Evolutionary conservation across 2,888 invertebrate species (phyloP).

Genomic region (Conops quadrifasciatus): DNA sequence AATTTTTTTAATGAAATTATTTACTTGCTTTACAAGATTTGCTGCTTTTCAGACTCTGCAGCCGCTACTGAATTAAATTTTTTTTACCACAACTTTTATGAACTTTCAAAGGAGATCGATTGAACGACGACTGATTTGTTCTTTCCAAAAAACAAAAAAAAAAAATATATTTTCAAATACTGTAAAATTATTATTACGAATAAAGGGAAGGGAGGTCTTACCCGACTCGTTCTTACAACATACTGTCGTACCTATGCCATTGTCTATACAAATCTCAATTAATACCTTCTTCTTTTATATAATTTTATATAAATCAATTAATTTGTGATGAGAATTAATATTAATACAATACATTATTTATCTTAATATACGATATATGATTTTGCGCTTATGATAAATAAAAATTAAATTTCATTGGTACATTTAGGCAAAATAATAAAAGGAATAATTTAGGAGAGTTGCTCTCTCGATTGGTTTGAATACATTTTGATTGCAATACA

Average conservation of each 20-base stretch:
- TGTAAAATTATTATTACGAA: no score
- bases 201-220: no score
- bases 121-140: conserved; percentile 31
- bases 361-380: conserved; percentile 7
- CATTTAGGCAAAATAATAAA: conserved; percentile 27
- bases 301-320: conserved; percentile 32
- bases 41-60: no score
- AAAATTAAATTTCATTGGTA: conserved; percentile 37
- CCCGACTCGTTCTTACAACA: no score
- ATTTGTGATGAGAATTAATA: conserved; percentile 43
- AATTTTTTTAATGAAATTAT: neutral
- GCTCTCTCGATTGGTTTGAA: conserved; percentile 14
- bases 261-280: conserved; percentile 22
- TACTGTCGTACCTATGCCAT: neutral
- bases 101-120: conserved; percentile 18
- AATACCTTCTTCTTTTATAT: conserved; percentile 35
- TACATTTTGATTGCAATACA: conserved; percentile 11
- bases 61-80: no score
- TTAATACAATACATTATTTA: conserved; percentile 35
- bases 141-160: conserved; percentile 21
- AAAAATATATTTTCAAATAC: neutral
- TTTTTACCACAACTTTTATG: neutral
- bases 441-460: conserved; percentile 7
- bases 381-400: conserved; percentile 35
- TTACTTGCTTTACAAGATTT: neutral